Base-by-base conservation (phyloP, 2,888 invertebrate species). In the Euplagia quadripunctaria region DNA sequence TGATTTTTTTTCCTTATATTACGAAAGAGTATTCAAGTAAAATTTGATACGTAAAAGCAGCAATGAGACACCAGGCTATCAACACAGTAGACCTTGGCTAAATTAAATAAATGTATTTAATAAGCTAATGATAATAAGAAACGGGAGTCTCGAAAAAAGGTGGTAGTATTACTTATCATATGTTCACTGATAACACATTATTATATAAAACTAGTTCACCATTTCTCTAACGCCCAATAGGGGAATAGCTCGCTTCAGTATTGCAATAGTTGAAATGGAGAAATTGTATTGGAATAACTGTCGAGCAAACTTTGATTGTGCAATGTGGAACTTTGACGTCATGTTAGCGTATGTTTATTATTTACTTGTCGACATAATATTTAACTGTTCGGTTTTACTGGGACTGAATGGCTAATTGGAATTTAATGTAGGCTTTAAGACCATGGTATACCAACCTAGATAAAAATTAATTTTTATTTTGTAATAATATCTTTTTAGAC, bases 221-320 rank as follows among this genome's bases (percentile, higher is more conserved):
- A 17, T 41, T 41, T n/a, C 64, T 64, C 64, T 16, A 64, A 64
- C 9, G n/a, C 42, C 14, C 16, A 9, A 49, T 68, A 65, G 31
- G 46, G 51, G 66, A 52, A 67, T 68, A 51, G 66, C 43, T 66
- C 41, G 66, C 41, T 67, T 67, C 61, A 61, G 58, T 55, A 42
- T 55, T 68, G 43, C 55, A 20, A 68, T 17, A 52, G 49, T 68
- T 52, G 51, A 72, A 72, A 72, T 31, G 8, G 42, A 51, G 72
- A 67, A 58, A 68, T 63, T 68, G 63, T 63, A 68, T 68, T 16
- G 43, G 42, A 63, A 67, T 72, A 61, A 72, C 68, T 68, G 52
- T 72, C 42, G 16, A 1, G 20, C 63, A 51, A 67, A 72, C 72
- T 72, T 72, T 68, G 72, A 72, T 72, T 68, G 67, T 68, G 67